Conservation (phyloP, 2,888 invertebrate species). For the Alloscopus bannaensis region DNA sequence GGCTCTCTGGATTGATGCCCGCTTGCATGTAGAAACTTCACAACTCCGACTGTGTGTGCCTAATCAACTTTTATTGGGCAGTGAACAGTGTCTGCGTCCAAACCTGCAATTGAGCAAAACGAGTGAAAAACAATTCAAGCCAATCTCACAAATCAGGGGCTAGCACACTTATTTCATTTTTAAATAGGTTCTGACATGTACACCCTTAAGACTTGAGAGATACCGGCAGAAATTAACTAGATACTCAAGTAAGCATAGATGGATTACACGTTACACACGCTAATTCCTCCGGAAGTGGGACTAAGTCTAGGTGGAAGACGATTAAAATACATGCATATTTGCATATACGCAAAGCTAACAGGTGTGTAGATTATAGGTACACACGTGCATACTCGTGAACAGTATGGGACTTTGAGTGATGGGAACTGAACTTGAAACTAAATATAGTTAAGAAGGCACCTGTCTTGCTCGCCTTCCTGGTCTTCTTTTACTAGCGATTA, state of each 20-base stretch:
- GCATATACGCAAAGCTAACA: conserved; percentile 8
- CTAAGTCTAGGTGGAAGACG: too few species aligned
- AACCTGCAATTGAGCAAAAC: too few species aligned
- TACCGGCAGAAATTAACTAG: too few species aligned
- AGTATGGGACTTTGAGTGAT: not conserved
- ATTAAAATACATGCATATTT: not conserved
- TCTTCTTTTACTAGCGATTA: not conserved
- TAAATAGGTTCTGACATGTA: conserved; percentile 1
- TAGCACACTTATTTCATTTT: not conserved
- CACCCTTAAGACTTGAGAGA: too few species aligned
- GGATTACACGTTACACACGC: not conserved
- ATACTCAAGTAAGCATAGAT: not conserved
- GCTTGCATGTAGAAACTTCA: too few species aligned
- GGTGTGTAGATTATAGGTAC: too few species aligned
- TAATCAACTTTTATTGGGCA: too few species aligned
- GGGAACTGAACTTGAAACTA: conserved; percentile 44
- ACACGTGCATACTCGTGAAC: too few species aligned
- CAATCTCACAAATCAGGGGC: conserved; percentile 8
- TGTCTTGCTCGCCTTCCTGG: conserved; percentile 15
- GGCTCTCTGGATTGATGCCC: too few species aligned
- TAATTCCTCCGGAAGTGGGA: conserved; percentile 35
- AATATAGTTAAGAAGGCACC: not conserved
- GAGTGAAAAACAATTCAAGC: not conserved
- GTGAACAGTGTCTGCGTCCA: too few species aligned
- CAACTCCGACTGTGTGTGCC: too few species aligned